phyloP scores from a whole-genome alignment of 2,113 vertebrate genomes.

The Octodon degus region DNA sequence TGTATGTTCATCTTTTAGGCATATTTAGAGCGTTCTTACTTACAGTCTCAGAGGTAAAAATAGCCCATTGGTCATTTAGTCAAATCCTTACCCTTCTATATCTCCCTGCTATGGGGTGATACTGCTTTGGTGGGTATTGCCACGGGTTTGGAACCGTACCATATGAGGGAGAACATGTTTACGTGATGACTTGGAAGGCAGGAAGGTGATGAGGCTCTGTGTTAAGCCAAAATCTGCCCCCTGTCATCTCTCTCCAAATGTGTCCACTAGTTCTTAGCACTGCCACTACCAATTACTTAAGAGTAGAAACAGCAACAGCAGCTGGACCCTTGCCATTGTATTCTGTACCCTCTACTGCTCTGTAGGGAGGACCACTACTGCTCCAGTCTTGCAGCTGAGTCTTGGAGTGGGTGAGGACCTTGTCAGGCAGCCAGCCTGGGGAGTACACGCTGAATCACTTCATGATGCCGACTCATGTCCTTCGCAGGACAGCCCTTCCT shows the following conservation, averaged over 20 bases:
- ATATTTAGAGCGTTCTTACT: conserved; percentile 15
- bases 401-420: not conserved
- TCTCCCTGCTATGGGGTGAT: not conserved
- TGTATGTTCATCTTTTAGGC: not conserved
- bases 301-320: not conserved
- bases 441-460: not conserved
- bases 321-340: not conserved
- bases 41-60: not conserved
- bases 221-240: conserved; percentile 1
- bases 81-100: not conserved
- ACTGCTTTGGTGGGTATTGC: not conserved
- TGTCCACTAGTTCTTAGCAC: not conserved
- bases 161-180: not conserved
- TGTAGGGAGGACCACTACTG: not conserved
- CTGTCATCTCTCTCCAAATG: not conserved
- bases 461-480: not conserved
- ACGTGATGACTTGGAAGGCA: not conserved
- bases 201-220: not conserved
- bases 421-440: not conserved
- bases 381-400: not conserved
- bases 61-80: not conserved
- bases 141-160: not conserved
- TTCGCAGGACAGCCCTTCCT: not conserved
- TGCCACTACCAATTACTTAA: not conserved
- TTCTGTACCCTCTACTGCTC: not conserved